Conservation (phyloP, 1,140 invertebrate genomes). For the Drosophila grimshawi region DNA sequence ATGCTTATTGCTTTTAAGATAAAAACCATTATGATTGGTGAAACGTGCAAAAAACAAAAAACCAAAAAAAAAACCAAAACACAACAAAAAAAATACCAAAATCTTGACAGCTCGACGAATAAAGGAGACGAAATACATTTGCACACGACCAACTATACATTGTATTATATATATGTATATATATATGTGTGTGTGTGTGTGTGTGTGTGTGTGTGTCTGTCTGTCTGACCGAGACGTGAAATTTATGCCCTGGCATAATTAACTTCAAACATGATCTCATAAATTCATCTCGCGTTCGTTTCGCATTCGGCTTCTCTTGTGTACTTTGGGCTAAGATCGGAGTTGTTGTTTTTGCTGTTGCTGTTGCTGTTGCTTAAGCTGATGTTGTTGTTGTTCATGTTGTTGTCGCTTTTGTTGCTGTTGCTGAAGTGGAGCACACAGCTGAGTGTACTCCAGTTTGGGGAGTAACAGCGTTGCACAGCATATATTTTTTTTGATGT, state of each 20-base stretch:
- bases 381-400: conserved; percentile 9
- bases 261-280: conserved; percentile 80
- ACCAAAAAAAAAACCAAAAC: conserved; percentile 16
- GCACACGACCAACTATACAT: conserved; percentile 46
- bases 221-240: conserved; percentile 42
- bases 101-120: conserved; percentile 50
- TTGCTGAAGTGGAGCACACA: conserved; percentile 68
- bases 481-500: conserved; percentile 17
- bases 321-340: conserved; percentile 54
- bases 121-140: conserved; percentile 50
- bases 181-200: not conserved
- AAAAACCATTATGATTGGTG: conserved; percentile 76
- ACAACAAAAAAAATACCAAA: conserved; percentile 26
- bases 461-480: conserved; percentile 28
- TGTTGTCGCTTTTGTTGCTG: conserved; percentile 8
- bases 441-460: conserved; percentile 53
- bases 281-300: conserved; percentile 73
- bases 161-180: not conserved
- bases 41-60: conserved; percentile 63
- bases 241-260: conserved; percentile 79
- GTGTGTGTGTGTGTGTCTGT: conserved; percentile 32
- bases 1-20: conserved; percentile 74
- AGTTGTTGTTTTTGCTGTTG: not conserved
- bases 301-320: conserved; percentile 53
- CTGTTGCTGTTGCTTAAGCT: not conserved